Percentiles rank a stretch among this genome's conserved stretches.
phyloP scores from a whole-genome alignment of 2,888 invertebrate species.

The Parnassius apollo region DNA sequence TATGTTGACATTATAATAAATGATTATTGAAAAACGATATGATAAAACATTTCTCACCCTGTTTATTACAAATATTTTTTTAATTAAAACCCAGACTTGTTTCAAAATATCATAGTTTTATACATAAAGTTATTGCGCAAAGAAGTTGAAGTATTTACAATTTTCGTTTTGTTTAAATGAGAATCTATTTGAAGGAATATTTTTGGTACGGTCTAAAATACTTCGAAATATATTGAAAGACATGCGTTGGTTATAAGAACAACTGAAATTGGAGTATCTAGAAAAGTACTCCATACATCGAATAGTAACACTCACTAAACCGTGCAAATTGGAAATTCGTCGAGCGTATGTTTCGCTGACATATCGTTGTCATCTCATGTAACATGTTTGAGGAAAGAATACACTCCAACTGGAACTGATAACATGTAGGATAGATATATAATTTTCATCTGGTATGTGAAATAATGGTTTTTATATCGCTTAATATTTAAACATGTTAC shows the following conservation, averaged over 20 bases:
- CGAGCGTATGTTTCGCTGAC: conserved; percentile 15
- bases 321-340: conserved; percentile 21
- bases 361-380: conserved; percentile 8
- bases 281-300: background rate
- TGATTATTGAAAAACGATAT: too few species aligned
- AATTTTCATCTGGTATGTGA: too few species aligned
- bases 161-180: background rate
- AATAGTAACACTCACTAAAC: background rate
- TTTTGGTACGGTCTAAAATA: too few species aligned
- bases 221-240: background rate
- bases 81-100: background rate
- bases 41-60: background rate
- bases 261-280: background rate
- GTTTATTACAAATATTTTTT: background rate
- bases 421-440: background rate
- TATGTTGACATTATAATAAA: too few species aligned
- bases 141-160: too few species aligned
- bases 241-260: too few species aligned
- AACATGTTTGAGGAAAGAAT: background rate
- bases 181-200: background rate
- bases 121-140: too few species aligned
- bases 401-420: background rate
- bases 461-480: too few species aligned
- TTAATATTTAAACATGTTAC: too few species aligned
- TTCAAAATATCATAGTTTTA: background rate